Evolutionary conservation across 2,888 invertebrate genomes (phyloP).

Genomic region (Cantharis nigra): DNA sequence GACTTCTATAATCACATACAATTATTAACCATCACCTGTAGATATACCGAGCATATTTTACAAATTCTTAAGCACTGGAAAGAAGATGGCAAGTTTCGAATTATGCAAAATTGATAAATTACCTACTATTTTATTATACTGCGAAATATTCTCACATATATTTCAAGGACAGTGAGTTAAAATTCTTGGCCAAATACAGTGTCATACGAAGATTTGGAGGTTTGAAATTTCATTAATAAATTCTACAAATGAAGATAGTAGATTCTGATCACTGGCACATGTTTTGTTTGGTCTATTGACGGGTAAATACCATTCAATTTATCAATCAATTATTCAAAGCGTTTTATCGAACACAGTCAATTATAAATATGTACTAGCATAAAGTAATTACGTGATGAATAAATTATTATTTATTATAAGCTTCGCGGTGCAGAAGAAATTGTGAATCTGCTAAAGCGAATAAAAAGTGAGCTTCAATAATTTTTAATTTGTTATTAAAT

Average conservation of each 20-base stretch:
- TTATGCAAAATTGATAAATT: background rate
- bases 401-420: background rate
- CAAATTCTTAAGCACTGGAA: background rate
- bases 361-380: background rate
- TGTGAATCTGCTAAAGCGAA: background rate
- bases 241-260: background rate
- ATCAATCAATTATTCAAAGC: background rate
- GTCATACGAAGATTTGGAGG: background rate
- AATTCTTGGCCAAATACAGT: background rate
- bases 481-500: background rate
- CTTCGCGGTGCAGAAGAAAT: background rate
- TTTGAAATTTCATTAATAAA: background rate
- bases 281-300: background rate
- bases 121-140: background rate
- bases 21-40: constrained; percentile 1
- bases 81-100: background rate
- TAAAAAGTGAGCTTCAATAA: background rate
- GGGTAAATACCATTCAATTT: background rate
- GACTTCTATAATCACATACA: background rate
- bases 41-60: background rate
- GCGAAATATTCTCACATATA: background rate
- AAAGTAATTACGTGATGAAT: background rate
- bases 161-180: background rate
- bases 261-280: background rate
- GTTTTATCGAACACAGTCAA: background rate